Evolutionary conservation across 2,113 vertebrate genomes (phyloP), one percentile per base, ranked within the genome.

Genomic region (Brienomyrus brachyistius): DNA sequence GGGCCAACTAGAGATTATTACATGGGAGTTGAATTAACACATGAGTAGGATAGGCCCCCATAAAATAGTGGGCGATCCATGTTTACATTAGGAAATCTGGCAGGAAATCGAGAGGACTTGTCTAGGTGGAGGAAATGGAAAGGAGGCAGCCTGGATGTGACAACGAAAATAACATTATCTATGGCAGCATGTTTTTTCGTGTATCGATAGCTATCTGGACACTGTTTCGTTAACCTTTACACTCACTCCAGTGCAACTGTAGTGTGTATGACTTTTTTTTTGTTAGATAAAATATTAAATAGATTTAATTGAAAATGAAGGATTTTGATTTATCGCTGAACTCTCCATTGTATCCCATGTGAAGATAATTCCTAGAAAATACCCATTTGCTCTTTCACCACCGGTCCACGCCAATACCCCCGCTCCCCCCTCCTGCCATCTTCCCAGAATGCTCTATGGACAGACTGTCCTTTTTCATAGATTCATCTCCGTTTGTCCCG

Each of bases 21-120:
- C 83, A 86, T 23, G 83, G 45, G 23, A 48, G 48, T 5, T 85
- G 83, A 85, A 85, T 85, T 86, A n/a, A 86, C 48, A n/a, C n/a
- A 51, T 15, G 48, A 86, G 83, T n/a, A 11, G 45, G 83, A 86
- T 13, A 51, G n/a, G 83, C 11, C 83, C 27, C 23, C 83, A 86
- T 86, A 48, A 51, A 47, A 86, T 8, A 86, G 23, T 47, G n/a
- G 1, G 45, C 47, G 1, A 1, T 45, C 9, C 23, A 50, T 50
- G 48, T 50, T 51, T 86, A 15, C 83, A 86, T 50, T n/a, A 27
- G 35, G 74, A 80, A 43, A 77, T 40, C 35, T 11, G 74, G 27
- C 74, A 77, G 74, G 74, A 77, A 17, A 80, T 19, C 31, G 74
- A 86, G 23, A 27, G 83, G 8, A 31, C 9, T 23, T 9, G 6